phyloP scores from a whole-genome alignment of 2,888 invertebrate species.

The Apamea crenata region DNA sequence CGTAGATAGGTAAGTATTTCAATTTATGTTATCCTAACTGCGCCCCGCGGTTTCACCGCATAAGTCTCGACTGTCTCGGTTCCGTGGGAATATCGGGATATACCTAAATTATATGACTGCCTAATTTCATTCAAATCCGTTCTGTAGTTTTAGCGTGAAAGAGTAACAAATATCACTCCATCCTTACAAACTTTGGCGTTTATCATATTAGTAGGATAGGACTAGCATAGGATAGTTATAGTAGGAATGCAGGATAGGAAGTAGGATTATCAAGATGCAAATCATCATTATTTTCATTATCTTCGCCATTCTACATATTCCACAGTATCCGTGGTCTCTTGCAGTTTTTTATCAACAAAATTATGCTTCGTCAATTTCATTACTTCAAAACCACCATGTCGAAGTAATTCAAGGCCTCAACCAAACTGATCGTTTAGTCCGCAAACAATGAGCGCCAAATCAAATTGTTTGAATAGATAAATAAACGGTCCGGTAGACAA shows the following conservation, averaged over 20 bases:
- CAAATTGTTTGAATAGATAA: slow-evolving; percentile 15
- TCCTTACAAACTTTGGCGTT: neutral
- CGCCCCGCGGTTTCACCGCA: no score
- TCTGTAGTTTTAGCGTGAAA: neutral
- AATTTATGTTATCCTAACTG: no score
- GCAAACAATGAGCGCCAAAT: slow-evolving; percentile 30
- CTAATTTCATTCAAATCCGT: neutral
- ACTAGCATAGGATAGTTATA: no score
- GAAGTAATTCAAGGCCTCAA: slow-evolving; percentile 8
- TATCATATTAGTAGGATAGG: no score
- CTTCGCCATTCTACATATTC: neutral
- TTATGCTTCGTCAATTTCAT: neutral
- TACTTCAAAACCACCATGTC: neutral
- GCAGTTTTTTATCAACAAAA: neutral
- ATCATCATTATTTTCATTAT: neutral
- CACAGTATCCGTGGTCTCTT: no score
- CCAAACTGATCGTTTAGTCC: slow-evolving; percentile 8
- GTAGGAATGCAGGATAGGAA: no score
- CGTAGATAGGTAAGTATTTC: neutral
- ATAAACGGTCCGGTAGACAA: slow-evolving; percentile 25
- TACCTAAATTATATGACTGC: neutral
- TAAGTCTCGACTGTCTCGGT: no score
- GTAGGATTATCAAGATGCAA: no score
- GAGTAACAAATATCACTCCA: neutral
- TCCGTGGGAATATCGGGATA: no score